Conservation (phyloP, 2,797 vertebrate species). For the Glyptemys insculpta region DNA sequence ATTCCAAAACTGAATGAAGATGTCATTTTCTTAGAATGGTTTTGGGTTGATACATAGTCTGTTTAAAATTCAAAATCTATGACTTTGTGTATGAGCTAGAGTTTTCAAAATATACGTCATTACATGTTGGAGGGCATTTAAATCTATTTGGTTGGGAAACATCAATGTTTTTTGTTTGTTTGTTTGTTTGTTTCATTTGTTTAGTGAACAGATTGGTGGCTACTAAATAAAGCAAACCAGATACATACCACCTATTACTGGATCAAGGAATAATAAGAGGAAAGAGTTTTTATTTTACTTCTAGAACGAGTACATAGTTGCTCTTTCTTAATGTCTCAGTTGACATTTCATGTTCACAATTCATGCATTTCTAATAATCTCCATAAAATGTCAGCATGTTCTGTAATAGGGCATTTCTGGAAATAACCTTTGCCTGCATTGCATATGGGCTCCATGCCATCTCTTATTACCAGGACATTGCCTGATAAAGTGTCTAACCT, state of each 20-base stretch:
- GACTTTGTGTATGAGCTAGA: constrained; percentile 37
- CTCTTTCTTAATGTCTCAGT: constrained; percentile 65
- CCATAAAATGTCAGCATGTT: constrained; percentile 73
- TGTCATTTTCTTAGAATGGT: constrained; percentile 28
- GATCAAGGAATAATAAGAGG: constrained; percentile 28
- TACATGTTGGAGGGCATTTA: background rate
- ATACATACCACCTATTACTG: background rate
- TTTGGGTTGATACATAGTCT: constrained; percentile 43
- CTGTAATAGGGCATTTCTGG: constrained; percentile 41
- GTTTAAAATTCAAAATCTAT: constrained; percentile 55
- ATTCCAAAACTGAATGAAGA: constrained; percentile 9
- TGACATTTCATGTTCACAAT: constrained; percentile 68
- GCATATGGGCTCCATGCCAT: background rate
- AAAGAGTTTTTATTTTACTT: constrained; percentile 40
- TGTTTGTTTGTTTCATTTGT: background rate
- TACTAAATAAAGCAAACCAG: background rate
- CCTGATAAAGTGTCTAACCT: background rate
- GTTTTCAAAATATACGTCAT: background rate
- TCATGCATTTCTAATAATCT: constrained; percentile 73
- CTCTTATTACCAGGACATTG: background rate
- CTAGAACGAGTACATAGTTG: constrained; percentile 19
- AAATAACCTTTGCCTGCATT: background rate
- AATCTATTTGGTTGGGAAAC: background rate
- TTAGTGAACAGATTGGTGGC: background rate
- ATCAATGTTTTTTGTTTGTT: fast-evolving